Evolutionary conservation across 2,113 vertebrate genomes (phyloP).

Genomic region (Gallinago undulata): DNA sequence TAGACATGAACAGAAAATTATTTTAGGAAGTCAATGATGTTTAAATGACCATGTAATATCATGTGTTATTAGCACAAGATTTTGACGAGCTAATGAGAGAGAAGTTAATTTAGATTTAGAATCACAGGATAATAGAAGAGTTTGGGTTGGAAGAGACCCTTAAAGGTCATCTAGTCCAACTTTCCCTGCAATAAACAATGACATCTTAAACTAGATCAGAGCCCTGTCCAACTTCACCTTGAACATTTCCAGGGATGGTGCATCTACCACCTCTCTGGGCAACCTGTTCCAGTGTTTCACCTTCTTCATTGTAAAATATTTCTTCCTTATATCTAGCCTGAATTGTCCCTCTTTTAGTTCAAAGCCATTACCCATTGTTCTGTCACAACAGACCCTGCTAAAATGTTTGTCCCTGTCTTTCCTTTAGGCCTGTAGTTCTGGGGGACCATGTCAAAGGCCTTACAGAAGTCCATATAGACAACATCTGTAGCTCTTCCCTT

Average conservation of each 20-base stretch:
- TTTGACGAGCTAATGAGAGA: background rate
- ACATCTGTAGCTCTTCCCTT: background rate
- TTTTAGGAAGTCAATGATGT: background rate
- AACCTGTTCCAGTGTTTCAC: background rate
- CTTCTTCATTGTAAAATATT: background rate
- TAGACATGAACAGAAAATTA: background rate
- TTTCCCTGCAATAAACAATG: background rate
- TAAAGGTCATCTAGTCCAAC: background rate
- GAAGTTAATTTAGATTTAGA: background rate
- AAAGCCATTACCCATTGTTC: background rate
- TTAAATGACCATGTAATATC: background rate
- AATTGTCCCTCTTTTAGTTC: background rate
- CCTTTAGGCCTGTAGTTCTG: background rate
- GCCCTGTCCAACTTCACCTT: background rate
- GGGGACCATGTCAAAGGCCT: background rate
- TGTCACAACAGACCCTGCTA: background rate
- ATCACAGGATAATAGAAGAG: background rate
- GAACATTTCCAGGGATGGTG: background rate
- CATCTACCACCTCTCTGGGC: background rate
- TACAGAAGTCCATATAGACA: background rate
- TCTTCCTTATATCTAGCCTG: background rate
- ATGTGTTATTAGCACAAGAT: fast-evolving
- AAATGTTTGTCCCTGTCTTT: background rate
- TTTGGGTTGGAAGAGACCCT: background rate
- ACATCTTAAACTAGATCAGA: background rate